Percentiles rank a stretch among this genome's conserved stretches.
phyloP scores from a whole-genome alignment of 2,113 vertebrate genomes.

The Bostrychus sinensis region DNA sequence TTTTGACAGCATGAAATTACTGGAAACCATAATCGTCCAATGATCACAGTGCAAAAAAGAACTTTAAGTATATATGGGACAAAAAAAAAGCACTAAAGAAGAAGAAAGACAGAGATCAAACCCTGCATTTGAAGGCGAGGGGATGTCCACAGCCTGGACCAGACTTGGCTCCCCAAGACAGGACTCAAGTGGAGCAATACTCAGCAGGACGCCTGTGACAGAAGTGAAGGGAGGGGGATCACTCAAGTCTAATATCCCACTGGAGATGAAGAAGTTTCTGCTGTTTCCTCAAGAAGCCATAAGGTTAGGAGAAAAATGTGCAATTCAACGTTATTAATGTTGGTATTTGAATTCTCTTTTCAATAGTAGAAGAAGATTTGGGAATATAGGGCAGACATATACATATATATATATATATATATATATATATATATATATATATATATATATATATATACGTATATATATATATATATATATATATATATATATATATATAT shows the following conservation, averaged over 20 bases:
- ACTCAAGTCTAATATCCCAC: neutral
- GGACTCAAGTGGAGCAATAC: neutral
- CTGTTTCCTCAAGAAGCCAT: conserved; percentile 14
- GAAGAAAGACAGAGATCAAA: neutral
- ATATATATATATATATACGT: too few relatives aligned
- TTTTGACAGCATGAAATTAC: too few relatives aligned
- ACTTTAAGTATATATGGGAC: too few relatives aligned
- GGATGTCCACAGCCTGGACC: neutral
- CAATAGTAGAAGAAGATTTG: conserved; percentile 1
- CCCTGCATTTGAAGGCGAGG: neutral
- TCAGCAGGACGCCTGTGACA: neutral
- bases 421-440: too few relatives aligned
- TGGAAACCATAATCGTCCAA: too few relatives aligned
- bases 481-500: too few relatives aligned
- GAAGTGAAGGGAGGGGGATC: neutral
- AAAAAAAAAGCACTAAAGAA: too few relatives aligned
- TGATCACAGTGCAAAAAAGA: too few relatives aligned
- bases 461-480: too few relatives aligned
- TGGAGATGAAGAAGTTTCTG: neutral
- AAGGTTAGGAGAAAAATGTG: conserved; percentile 14
- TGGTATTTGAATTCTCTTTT: conserved; percentile 10
- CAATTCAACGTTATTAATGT: conserved; percentile 24
- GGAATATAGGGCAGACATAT: conserved; percentile 17
- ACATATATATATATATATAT: too few relatives aligned
- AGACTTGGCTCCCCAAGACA: neutral